A percentile compares a stretch with the other conserved stretches of the same genome.
phyloP scores from a whole-genome alignment of 2,888 invertebrate species.

The Fabriciana adippe region DNA sequence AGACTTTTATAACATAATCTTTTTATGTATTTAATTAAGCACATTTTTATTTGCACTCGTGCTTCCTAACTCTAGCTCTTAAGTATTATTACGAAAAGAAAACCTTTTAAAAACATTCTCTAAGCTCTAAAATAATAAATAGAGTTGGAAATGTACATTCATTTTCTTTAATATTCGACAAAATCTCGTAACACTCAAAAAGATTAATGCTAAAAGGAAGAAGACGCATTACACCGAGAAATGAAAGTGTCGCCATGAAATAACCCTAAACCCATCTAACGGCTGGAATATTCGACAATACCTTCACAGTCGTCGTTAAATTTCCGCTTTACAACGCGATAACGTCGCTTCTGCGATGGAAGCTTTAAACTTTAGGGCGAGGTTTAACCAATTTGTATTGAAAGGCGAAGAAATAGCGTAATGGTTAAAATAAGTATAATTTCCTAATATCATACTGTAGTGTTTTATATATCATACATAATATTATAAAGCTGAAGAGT shows the following conservation, averaged over 20 bases:
- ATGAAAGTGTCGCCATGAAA: conserved; percentile 26
- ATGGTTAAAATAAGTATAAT: neutral
- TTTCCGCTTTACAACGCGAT: conserved; percentile 64
- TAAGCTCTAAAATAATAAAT: conserved; percentile 11
- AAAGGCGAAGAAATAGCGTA: neutral
- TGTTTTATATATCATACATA: neutral
- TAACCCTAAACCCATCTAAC: conserved; percentile 33
- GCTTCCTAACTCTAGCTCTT: neutral
- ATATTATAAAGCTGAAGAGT: no score
- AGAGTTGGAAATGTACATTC: neutral
- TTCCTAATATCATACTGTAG: neutral
- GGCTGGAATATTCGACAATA: conserved; percentile 45
- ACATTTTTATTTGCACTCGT: no score
- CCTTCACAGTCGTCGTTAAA: conserved; percentile 56
- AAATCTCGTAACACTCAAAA: conserved; percentile 23
- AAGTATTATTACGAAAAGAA: neutral
- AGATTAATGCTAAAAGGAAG: conserved; percentile 27
- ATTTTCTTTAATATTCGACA: conserved; percentile 7
- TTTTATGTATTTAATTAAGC: no score
- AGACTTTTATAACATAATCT: no score
- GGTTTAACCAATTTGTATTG: conserved; percentile 20
- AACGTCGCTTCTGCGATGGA: conserved; percentile 49
- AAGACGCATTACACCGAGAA: conserved; percentile 24
- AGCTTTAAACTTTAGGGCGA: conserved; percentile 38
- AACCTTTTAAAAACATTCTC: conserved; percentile 12